Evolutionary conservation across 2,797 vertebrate species (phyloP), one percentile per base, ranked within the genome.

Genomic region (Sebastes variabilis): DNA sequence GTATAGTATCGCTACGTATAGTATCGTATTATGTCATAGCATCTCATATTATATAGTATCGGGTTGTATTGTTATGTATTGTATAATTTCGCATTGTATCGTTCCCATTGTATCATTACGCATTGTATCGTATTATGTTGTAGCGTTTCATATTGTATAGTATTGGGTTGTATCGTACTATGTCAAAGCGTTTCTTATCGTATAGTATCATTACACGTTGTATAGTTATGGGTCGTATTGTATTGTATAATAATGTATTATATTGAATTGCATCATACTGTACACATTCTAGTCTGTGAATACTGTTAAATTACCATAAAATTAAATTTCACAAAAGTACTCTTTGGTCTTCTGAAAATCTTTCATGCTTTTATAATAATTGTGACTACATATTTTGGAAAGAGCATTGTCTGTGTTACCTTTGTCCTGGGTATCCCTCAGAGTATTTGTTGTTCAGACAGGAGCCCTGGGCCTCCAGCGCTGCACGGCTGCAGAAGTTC

Each of bases 381-480:
- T n/a, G 12, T 32, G 29, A 58, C 34, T 61, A 22, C n/a, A 61
- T 27, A 49, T 14, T 34, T 54, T 46, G 7, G 11, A 66, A 46
- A 61, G 34, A 61, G 13, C 13, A 11, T 12, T 4, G 32, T 24
- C 18, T 0, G 3, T 54, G 66, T 24, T 89, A 97, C 96, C 97
- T 96, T 87, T 96, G 97, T 80, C 97, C 96, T 0, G 96, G 96
- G 68, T 97, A 97, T 65, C 97, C 96, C 82, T 97, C 97, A 0
- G 96, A 97, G 92, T 97, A 97, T 78, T 97, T 98, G 93, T 97
- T 97, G 94, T 97, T 97, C 42, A 97, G 96, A 91, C 97, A 97
- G 82, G 97, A 97, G 70, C 97, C 96, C 82, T 96, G 93, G 4
- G 97, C 97, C 82, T 97, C 96, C 75, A 97, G 93, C 0, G 96